A percentile compares a stretch with the other conserved stretches of the same genome.
Evolutionary conservation across 2,888 invertebrate genomes (phyloP).

Genomic region (Polydrusus pterygomalis): DNA sequence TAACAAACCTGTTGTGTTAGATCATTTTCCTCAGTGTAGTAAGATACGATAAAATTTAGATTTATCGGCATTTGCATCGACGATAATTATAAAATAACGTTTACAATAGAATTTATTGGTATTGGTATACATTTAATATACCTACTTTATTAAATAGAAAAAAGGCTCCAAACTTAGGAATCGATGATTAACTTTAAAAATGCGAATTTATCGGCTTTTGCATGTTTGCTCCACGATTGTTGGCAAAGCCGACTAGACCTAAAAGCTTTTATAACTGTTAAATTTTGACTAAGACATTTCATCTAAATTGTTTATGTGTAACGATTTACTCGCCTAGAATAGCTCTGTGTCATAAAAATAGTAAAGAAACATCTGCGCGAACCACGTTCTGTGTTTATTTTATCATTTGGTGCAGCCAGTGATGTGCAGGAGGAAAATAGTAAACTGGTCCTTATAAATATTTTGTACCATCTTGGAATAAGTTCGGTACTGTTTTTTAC

Average conservation of each 20-base stretch:
- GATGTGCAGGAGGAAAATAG: constrained; percentile 27
- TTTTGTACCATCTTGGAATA: neutral
- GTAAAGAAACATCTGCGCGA: constrained; percentile 56
- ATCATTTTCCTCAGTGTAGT: no score
- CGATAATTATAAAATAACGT: no score
- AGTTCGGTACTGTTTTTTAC: neutral
- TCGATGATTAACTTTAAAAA: no score
- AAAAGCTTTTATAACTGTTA: constrained; percentile 10
- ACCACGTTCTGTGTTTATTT: constrained; percentile 54
- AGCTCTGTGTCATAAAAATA: constrained; percentile 54
- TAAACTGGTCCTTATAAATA: constrained; percentile 27
- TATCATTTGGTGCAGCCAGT: constrained; percentile 45
- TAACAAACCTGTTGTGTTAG: no score
- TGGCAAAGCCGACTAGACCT: neutral
- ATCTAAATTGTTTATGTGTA: constrained; percentile 51
- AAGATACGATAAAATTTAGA: no score
- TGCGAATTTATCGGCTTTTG: no score
- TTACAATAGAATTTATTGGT: no score
- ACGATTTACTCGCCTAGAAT: constrained; percentile 51
- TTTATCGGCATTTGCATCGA: no score
- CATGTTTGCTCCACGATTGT: no score
- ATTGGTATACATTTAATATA: no score
- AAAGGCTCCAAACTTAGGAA: no score
- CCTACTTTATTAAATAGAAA: no score
- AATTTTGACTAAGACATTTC: constrained; percentile 35